phyloP scores from a whole-genome alignment of 2,113 vertebrate genomes.

The Scopus umbretta region DNA sequence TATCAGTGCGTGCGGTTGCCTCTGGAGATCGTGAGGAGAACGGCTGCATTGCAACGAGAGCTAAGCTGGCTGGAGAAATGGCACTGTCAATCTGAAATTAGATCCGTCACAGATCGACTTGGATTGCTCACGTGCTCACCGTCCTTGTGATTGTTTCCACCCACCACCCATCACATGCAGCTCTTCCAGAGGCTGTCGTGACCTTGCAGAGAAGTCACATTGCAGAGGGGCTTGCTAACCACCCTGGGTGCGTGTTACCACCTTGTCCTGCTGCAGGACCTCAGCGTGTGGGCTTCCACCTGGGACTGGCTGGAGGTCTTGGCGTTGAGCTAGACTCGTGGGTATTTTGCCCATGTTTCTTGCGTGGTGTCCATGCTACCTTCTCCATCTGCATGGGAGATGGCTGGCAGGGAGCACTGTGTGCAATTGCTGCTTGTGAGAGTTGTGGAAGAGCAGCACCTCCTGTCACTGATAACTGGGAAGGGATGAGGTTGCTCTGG shows the following conservation, averaged over 20 bases:
- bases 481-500: neutral
- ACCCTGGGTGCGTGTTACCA: no score
- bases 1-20: fast-evolving
- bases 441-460: neutral
- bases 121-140: neutral
- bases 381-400: neutral
- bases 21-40: neutral
- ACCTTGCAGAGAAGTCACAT: neutral
- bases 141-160: neutral
- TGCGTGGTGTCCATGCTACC: neutral
- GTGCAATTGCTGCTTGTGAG: neutral
- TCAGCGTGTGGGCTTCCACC: fast-evolving
- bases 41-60: fast-evolving
- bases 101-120: neutral
- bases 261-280: neutral
- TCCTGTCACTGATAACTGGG: fast-evolving
- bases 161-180: neutral
- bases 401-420: neutral
- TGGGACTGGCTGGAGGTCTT: neutral
- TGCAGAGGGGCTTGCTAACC: neutral
- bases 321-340: neutral
- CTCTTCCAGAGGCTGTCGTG: neutral
- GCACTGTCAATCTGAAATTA: neutral
- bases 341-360: neutral
- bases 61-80: neutral